Percentiles rank a stretch among this genome's conserved stretches.
These are phyloP conservation scores for Thereva unica DNA, from an alignment of 2,888 invertebrate species.

Conservation along the genomic window DNA sequence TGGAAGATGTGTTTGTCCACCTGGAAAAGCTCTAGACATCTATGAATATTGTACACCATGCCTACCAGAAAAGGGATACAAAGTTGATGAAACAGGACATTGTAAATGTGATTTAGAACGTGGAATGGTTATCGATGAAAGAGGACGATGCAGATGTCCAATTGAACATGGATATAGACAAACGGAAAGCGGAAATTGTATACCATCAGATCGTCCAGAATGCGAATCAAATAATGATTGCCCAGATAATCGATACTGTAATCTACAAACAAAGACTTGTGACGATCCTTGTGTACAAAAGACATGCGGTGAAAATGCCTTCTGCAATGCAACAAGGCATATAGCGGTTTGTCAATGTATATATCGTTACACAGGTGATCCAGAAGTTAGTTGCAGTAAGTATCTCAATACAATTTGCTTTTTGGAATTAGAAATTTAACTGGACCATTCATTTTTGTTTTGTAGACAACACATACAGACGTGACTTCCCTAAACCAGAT, in stretches of 20 bases:
- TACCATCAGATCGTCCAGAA: slow-evolving; percentile 60
- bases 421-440: not conserved
- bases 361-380: slow-evolving; percentile 75
- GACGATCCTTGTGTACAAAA: slow-evolving; percentile 78
- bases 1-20: slow-evolving; percentile 75
- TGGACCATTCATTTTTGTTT: too few relatives aligned
- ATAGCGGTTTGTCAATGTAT: slow-evolving; percentile 77
- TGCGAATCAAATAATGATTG: slow-evolving; percentile 77
- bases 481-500: slow-evolving; percentile 83
- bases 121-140: slow-evolving; percentile 77
- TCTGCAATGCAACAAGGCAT: slow-evolving; percentile 78
- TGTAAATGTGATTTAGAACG: slow-evolving; percentile 81
- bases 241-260: slow-evolving; percentile 75
- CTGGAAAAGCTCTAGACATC: slow-evolving; percentile 74
- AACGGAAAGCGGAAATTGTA: slow-evolving; percentile 66
- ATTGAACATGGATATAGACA: slow-evolving; percentile 69
- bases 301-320: slow-evolving; percentile 74
- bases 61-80: slow-evolving; percentile 70
- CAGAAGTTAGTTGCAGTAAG: slow-evolving; percentile 73
- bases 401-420: not conserved
- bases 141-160: slow-evolving; percentile 76
- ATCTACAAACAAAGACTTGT: slow-evolving; percentile 70
- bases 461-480: slow-evolving; percentile 48
- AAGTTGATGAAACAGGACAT: slow-evolving; percentile 75
- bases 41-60: slow-evolving; percentile 80